phyloP scores from a whole-genome alignment of 2,797 vertebrate species.

The Sebastes jordani region DNA sequence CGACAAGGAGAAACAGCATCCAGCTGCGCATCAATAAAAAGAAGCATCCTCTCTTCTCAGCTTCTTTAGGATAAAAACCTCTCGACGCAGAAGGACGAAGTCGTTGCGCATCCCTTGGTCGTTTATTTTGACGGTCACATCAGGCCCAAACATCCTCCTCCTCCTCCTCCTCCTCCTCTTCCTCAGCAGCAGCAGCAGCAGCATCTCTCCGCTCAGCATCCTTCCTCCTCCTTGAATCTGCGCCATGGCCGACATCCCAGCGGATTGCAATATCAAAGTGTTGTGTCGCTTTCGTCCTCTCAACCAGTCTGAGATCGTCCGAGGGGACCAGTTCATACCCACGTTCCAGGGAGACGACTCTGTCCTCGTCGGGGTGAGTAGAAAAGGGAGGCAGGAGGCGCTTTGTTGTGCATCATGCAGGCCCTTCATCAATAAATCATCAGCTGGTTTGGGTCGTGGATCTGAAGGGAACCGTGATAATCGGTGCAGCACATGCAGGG shows the following conservation, averaged over 20 bases:
- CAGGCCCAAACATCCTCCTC: constrained; percentile 12
- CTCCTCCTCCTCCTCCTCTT: constrained; percentile 7
- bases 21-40: constrained; percentile 50
- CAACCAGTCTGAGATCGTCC: constrained; percentile 90
- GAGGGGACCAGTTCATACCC: constrained; percentile 92
- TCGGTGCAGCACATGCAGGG: not conserved
- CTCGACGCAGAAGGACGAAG: not conserved
- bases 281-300: constrained; percentile 94
- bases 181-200: constrained; percentile 45
- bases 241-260: constrained; percentile 89
- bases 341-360: constrained; percentile 92
- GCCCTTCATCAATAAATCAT: constrained; percentile 73
- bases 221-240: constrained; percentile 56
- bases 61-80: not conserved
- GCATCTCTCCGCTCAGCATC: constrained; percentile 43
- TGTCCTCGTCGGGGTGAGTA: constrained; percentile 89
- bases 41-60: not conserved
- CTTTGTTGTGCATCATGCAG: constrained; percentile 60
- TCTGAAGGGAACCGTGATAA: no score
- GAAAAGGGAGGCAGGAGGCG: constrained; percentile 11
- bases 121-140: constrained; percentile 24
- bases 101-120: not conserved
- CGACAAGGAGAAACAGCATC: constrained; percentile 60
- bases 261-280: constrained; percentile 96
- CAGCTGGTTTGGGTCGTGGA: constrained; percentile 18